Percentiles rank a stretch among this genome's conserved stretches.
phyloP scores from a whole-genome alignment of 2,113 vertebrate species.

The Chlorodrepanis virens region DNA sequence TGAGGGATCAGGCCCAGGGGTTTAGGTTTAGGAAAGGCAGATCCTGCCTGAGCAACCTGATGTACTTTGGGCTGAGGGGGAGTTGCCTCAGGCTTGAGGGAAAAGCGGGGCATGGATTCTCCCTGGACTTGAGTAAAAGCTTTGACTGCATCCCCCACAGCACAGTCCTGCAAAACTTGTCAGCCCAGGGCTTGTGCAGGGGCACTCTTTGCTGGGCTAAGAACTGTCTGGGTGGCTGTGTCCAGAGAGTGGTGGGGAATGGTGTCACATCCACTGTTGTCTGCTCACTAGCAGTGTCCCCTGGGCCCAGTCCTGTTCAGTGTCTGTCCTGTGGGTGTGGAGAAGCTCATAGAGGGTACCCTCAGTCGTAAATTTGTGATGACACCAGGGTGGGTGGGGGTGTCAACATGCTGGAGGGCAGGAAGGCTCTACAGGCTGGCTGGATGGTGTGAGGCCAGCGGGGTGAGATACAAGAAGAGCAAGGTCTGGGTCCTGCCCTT shows the following conservation, averaged over 20 bases:
- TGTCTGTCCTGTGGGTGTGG: background rate
- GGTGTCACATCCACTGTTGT: too few species aligned
- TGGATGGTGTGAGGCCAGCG: background rate
- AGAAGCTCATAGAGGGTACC: fast-evolving
- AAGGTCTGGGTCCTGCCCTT: background rate
- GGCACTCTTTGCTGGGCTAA: too few species aligned
- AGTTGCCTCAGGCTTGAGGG: background rate
- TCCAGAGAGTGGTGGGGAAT: too few species aligned
- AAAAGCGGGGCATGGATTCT: background rate
- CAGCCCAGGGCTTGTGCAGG: background rate
- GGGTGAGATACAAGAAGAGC: background rate
- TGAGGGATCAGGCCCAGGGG: background rate
- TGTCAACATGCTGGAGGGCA: fast-evolving
- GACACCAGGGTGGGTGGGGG: background rate
- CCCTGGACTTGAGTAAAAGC: background rate
- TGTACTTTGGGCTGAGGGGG: background rate
- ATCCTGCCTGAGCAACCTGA: background rate
- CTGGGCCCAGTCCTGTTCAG: background rate
- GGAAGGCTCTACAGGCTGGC: background rate
- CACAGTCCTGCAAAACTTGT: background rate
- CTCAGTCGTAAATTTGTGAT: background rate
- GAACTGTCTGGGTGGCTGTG: too few species aligned
- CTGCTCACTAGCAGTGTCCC: fast-evolving
- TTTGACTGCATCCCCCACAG: background rate
- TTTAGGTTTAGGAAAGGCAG: background rate